Percentiles rank a stretch among this genome's conserved stretches.
Evolutionary conservation across 2,888 invertebrate species (phyloP).

Genomic region (Callyntrura sp.): DNA sequence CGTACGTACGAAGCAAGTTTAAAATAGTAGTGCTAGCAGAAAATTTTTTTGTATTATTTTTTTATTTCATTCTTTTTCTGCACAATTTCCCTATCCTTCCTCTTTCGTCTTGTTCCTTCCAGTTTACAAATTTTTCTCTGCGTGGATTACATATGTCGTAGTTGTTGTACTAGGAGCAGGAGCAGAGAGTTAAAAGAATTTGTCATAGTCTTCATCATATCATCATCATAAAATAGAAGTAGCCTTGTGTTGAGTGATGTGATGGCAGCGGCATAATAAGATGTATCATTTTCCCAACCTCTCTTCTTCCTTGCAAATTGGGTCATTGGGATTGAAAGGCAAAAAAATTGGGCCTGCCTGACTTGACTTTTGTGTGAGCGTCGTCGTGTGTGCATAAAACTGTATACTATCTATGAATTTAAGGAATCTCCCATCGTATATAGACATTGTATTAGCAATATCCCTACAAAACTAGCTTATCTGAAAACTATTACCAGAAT

Average conservation of each 20-base stretch:
- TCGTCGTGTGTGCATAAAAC: not conserved
- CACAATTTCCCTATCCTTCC: conserved; percentile 56
- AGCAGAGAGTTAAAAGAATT: conserved; percentile 56
- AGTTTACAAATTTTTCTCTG: conserved; percentile 39
- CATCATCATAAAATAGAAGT: conserved; percentile 51
- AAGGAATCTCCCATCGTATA: not conserved
- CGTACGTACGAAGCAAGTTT: conserved; percentile 51
- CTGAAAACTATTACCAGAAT: not conserved
- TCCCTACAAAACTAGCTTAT: not conserved
- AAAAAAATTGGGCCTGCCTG: conserved; percentile 48
- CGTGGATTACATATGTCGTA: not conserved
- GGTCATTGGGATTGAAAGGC: conserved; percentile 72
- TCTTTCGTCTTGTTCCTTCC: conserved; percentile 42
- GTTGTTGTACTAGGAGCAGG: not conserved
- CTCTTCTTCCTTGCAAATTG: conserved; percentile 50
- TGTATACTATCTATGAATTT: not conserved
- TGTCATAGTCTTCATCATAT: conserved; percentile 62
- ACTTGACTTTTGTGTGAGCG: conserved; percentile 13
- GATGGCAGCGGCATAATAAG: conserved; percentile 44
- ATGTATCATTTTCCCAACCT: conserved; percentile 45
- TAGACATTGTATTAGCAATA: too few relatives aligned
- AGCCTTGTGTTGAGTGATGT: conserved; percentile 68
- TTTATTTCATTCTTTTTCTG: conserved; percentile 40
- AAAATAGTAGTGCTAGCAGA: conserved; percentile 17
- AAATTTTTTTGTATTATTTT: conserved; percentile 54